Conservation (phyloP, 2,888 invertebrate species). For the Chelonus formosanus region DNA sequence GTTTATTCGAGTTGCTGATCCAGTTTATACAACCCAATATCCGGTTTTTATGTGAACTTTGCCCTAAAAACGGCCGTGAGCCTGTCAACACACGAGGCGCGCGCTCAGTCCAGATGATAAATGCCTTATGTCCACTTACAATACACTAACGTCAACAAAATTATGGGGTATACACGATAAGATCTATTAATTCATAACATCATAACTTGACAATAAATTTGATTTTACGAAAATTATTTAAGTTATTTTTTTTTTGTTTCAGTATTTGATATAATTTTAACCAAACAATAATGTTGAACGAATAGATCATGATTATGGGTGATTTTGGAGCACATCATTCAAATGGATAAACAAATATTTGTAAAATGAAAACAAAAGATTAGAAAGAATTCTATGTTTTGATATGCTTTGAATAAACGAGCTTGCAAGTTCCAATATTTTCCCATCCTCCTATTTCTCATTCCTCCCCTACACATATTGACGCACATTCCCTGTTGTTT, state of each 20-base stretch:
- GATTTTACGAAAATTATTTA: not conserved
- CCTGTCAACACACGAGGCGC: constrained; percentile 64
- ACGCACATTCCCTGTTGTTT: too few relatives aligned
- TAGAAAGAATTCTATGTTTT: too few relatives aligned
- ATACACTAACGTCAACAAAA: constrained; percentile 60
- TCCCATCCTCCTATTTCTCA: too few relatives aligned
- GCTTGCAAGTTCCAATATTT: too few relatives aligned
- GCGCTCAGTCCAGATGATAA: constrained; percentile 56
- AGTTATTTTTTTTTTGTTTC: too few relatives aligned
- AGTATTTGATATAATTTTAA: not conserved
- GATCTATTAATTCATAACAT: constrained; percentile 44
- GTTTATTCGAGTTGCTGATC: constrained; percentile 50
- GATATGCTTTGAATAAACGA: too few relatives aligned
- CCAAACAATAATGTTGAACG: too few relatives aligned
- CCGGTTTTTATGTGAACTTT: constrained; percentile 56
- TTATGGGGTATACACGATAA: constrained; percentile 55
- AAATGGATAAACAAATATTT: too few relatives aligned
- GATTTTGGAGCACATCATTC: too few relatives aligned
- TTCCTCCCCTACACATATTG: too few relatives aligned
- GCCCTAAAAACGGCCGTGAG: constrained; percentile 55
- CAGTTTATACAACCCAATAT: constrained; percentile 45
- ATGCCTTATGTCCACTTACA: constrained; percentile 59
- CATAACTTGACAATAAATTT: not conserved
- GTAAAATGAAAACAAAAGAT: too few relatives aligned
- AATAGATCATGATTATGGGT: too few relatives aligned